phyloP scores from a whole-genome alignment of 2,113 vertebrate genomes.

The Pica pica region DNA sequence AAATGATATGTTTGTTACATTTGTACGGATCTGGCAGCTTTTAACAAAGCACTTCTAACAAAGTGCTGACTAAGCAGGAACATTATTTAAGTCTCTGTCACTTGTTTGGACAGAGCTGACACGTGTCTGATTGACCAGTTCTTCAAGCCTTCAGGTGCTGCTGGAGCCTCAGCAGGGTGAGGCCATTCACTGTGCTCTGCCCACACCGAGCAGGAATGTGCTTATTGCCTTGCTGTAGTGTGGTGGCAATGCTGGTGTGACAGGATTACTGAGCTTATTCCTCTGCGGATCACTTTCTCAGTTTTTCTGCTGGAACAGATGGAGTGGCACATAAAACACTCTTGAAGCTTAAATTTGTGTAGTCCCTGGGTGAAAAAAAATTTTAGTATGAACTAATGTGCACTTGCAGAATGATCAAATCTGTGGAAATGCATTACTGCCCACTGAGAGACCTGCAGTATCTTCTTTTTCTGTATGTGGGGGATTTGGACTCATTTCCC shows the following conservation, averaged over 20 bases:
- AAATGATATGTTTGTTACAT: neutral
- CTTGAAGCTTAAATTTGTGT: neutral
- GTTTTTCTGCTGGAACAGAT: neutral
- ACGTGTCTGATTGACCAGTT: neutral
- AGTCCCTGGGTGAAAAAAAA: neutral
- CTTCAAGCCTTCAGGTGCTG: neutral
- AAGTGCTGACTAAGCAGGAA: neutral
- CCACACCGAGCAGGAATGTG: neutral
- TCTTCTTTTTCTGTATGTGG: neutral
- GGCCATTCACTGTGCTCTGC: accelerated
- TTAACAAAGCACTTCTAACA: neutral
- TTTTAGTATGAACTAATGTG: neutral
- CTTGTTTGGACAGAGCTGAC: neutral
- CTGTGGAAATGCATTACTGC: neutral
- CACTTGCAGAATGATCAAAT: neutral
- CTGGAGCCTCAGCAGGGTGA: neutral
- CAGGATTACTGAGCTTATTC: neutral
- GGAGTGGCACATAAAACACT: neutral
- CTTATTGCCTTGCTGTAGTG: neutral
- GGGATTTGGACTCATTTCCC: neutral
- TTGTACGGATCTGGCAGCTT: neutral
- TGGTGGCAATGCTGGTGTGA: neutral
- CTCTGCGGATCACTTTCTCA: neutral
- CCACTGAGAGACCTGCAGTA: neutral
- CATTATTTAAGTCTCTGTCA: neutral